Evolutionary conservation across 2,113 vertebrate species (phyloP).

Genomic region (Sander lucioperca): DNA sequence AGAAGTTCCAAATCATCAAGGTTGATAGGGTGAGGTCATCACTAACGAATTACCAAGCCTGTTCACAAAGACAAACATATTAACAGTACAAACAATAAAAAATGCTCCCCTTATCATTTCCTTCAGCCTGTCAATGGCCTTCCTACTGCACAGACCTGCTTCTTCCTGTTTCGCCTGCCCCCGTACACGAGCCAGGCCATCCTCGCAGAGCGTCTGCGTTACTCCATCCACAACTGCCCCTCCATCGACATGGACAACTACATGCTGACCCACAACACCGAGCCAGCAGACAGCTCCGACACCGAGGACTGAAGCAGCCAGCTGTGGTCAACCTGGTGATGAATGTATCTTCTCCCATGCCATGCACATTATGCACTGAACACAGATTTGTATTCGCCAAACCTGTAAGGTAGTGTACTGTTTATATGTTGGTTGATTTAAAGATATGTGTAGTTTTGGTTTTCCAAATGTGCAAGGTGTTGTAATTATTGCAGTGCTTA

Average conservation of each 20-base stretch:
- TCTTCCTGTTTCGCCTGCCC: constrained; percentile 87
- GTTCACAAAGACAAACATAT: background rate
- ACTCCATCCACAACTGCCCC: constrained; percentile 89
- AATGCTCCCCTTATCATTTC: background rate
- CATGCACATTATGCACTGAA: constrained; percentile 81
- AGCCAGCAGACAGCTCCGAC: constrained; percentile 83
- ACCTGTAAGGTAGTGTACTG: constrained; percentile 72
- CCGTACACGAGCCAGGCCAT: constrained; percentile 86
- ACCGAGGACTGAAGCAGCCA: constrained; percentile 78
- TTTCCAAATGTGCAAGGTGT: constrained; percentile 66
- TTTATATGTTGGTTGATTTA: constrained; percentile 62
- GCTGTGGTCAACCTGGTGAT: constrained; percentile 41
- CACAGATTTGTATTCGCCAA: constrained; percentile 80
- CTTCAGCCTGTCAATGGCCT: constrained; percentile 86
- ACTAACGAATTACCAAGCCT: background rate
- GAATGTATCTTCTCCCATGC: constrained; percentile 82
- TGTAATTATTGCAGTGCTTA: constrained; percentile 73
- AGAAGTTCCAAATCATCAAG: constrained; percentile 89
- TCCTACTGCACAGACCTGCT: constrained; percentile 88
- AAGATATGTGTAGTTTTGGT: constrained; percentile 56
- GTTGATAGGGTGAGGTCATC: constrained; percentile 84
- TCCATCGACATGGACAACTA: constrained; percentile 91
- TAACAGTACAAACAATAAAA: background rate
- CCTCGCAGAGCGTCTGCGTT: constrained; percentile 86
- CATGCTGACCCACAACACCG: constrained; percentile 88